phyloP scores from a whole-genome alignment of 2,888 invertebrate species.

The Volucella zonaria region DNA sequence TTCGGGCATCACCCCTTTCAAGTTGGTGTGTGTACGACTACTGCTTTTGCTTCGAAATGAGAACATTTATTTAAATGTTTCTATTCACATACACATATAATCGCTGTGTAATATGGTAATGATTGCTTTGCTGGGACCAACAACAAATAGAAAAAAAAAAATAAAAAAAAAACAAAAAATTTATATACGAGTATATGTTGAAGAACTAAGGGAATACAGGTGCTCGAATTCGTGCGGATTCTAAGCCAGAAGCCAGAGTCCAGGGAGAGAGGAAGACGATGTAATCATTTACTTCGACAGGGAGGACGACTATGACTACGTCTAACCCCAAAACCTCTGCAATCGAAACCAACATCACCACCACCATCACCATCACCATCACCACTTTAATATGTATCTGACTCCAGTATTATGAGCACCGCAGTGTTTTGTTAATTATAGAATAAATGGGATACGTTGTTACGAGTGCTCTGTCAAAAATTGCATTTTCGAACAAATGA shows the following conservation, averaged over 20 bases:
- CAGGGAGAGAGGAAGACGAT: no score
- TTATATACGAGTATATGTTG: neutral
- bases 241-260: no score
- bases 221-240: no score
- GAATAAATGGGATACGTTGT: conserved; percentile 31
- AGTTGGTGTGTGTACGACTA: neutral
- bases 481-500: conserved; percentile 45
- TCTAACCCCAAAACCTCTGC: no score
- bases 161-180: neutral
- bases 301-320: no score
- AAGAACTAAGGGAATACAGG: neutral
- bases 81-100: conserved; percentile 7
- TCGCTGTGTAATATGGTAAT: conserved; percentile 30
- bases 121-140: conserved; percentile 27
- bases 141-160: neutral
- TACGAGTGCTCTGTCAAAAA: conserved; percentile 30
- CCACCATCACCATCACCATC: neutral
- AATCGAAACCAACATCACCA: neutral
- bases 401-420: no score
- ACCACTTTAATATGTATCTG: neutral
- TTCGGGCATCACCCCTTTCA: neutral
- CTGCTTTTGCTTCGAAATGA: neutral
- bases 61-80: conserved; percentile 19
- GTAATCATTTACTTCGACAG: no score
- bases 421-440: conserved; percentile 29